Base-by-base conservation (phyloP, 2,888 invertebrate species). In the Andrena hattorfiana region DNA sequence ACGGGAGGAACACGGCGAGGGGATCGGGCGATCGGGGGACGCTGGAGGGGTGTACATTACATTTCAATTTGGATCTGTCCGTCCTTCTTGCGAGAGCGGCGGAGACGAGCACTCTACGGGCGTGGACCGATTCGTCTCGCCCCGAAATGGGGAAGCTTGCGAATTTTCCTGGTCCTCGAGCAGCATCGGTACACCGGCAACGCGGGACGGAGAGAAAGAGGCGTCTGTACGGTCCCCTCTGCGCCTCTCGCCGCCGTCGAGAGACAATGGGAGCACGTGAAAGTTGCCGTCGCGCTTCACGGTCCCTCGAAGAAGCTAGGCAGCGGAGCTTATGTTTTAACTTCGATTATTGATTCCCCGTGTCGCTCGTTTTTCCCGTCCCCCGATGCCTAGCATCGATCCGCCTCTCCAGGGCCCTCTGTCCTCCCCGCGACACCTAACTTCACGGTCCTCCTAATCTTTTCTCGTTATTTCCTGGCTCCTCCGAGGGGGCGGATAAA, bases 61-160 rank as follows among this genome's bases (percentile, higher is more conserved):
- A 92, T 92, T 92, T 92, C 92, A 92, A 92, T 92, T 92, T 92
- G 88, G 91, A 90, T 90, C 91, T 85, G 90, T 89, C 88, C 88
- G 85, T 88, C 87, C 87, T 87, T 86, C 88, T 88, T 80, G 86
- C 83, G 81, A 84, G 66, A 78, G 83, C 13, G 23, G 2, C 13
- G 84, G 85, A 80, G 88, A 85, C 83, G 87, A 88, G 88, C 85
- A 90, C 89, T 91, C 88, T 78, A 48, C 70, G 54, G 67, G 83
- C 83, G 87, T 83, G 89, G 87, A 85, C 87, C 87, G 85, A 86
- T 87, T 85, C 87, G 85, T 84, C 78, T 70, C 86, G 77, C 83
- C 67, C 30, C 83, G 83, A 80, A 85, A 83, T 63, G 78, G 79
- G 84, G 83, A 13, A 71, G 88, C 84, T 81, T 84, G 85, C 87